phyloP scores from a whole-genome alignment of 30 jellyfish, hydroid and myxozoan species.

The Phacellophora camtschatica region DNA sequence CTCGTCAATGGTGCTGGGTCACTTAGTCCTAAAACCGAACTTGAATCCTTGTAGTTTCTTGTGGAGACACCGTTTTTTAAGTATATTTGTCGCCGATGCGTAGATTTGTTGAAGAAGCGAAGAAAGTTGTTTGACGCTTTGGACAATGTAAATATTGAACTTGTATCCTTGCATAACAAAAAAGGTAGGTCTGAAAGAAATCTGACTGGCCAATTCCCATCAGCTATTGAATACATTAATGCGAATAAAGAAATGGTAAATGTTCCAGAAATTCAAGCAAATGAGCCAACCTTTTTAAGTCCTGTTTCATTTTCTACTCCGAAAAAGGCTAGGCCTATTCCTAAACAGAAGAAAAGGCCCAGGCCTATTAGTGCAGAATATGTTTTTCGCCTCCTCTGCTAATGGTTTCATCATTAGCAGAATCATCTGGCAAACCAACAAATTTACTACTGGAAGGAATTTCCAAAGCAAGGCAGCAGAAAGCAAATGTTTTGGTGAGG shows the following conservation, averaged over 20 bases:
- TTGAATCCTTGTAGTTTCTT: neutral
- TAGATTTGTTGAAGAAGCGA: neutral
- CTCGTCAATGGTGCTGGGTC: neutral
- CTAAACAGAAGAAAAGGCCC: neutral
- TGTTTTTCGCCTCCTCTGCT: neutral
- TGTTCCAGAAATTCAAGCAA: too few relatives aligned
- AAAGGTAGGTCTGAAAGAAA: neutral
- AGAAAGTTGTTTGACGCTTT: neutral
- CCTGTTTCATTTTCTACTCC: neutral
- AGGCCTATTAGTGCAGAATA: neutral
- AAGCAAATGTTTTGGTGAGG: neutral
- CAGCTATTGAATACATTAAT: too few relatives aligned
- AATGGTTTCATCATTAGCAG: neutral
- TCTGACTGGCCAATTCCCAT: too few relatives aligned
- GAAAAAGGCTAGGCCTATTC: too few relatives aligned
- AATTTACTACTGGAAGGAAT: neutral
- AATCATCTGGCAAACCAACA: neutral
- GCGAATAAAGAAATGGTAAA: too few relatives aligned
- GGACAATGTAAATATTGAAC: neutral
- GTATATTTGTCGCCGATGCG: conserved; percentile 3
- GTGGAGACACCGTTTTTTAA: neutral
- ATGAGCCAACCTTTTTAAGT: neutral
- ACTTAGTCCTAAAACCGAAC: neutral
- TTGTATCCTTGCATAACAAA: neutral
- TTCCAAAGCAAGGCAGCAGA: neutral